Evolutionary conservation across 1,140 invertebrate genomes (phyloP), one percentile per base, ranked within the genome.

Genomic region (Meloidogyne hapla): DNA sequence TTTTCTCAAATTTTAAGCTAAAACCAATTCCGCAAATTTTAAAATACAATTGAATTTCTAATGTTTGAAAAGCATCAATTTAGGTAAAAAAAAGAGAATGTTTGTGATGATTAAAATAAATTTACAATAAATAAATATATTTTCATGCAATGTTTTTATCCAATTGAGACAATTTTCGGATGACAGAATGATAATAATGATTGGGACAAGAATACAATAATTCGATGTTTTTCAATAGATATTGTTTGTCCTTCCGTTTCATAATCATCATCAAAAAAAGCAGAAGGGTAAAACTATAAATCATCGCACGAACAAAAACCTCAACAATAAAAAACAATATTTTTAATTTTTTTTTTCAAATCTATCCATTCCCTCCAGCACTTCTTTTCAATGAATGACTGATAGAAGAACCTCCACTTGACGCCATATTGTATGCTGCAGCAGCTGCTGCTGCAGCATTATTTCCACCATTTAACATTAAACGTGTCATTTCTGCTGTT

Each of bases 401-500:
- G 6, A 56, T n/a, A 56, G 48, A 56, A 56, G 48, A 56, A 56
- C 48, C 48, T n/a, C 48, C 48, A 56, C 48, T 56, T 56, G 48
- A n/a, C n/a, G 48, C 48, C n/a, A n/a, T 56, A 56, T 56, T 48
- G 18, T 18, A 48, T 48, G 45, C 45, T 18, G 45, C 18, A 8
- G 48, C 48, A n/a, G 48, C 48, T 8, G n/a, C 48, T 56, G 6
- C 18, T 56, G 48, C 48, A 56, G n/a, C 18, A 56, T 56, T 56
- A 56, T 56, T 56, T 56, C 48, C 48, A 56, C 48, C 48, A 56
- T 56, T 56, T 56, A 56, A 56, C 48, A 56, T 56, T 56, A 56
- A 56, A 6, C 48, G 48, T 56, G 48, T 56, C 48, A 56, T 56
- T 56, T 56, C 48, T 21, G 48, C 48, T 5, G 71, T 64, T 61